Evolutionary conservation across 2,113 vertebrate genomes (phyloP).

Genomic region (Montifringilla adamsi): DNA sequence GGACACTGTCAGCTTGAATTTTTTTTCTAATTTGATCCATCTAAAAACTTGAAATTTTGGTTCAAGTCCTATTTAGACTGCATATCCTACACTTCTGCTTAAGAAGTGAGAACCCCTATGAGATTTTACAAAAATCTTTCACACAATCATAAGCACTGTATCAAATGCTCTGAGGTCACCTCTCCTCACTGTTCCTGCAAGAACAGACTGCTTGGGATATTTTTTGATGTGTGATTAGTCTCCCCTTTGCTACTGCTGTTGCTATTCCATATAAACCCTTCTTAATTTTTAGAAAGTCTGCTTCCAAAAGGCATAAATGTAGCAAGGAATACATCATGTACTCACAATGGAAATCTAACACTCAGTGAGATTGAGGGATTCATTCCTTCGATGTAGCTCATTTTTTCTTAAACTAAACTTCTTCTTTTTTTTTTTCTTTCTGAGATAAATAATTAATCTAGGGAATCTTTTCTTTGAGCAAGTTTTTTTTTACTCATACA

Average conservation of each 20-base stretch:
- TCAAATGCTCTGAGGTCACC: not conserved
- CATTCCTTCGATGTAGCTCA: not conserved
- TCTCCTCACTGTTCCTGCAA: not conserved
- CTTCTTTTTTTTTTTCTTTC: not conserved
- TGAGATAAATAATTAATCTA: not conserved
- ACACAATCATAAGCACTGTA: not conserved
- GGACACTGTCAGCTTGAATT: slow-evolving; percentile 48
- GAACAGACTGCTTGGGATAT: rapidly evolving
- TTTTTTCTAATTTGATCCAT: slow-evolving; percentile 16
- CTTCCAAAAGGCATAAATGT: not conserved
- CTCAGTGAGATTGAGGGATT: not conserved
- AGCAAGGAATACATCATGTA: not conserved
- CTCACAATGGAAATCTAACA: not conserved
- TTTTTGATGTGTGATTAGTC: not conserved
- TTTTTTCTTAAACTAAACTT: not conserved
- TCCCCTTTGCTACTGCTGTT: not conserved
- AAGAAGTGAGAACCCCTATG: not conserved
- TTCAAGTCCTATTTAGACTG: not conserved
- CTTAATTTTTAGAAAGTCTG: not conserved
- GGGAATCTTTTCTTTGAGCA: not conserved
- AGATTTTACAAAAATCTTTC: not conserved
- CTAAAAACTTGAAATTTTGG: not conserved
- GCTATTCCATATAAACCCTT: not conserved
- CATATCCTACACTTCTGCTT: not conserved
- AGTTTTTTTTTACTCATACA: not conserved